Conservation (phyloP, 2,888 invertebrate genomes). For the Hedya salicella region DNA sequence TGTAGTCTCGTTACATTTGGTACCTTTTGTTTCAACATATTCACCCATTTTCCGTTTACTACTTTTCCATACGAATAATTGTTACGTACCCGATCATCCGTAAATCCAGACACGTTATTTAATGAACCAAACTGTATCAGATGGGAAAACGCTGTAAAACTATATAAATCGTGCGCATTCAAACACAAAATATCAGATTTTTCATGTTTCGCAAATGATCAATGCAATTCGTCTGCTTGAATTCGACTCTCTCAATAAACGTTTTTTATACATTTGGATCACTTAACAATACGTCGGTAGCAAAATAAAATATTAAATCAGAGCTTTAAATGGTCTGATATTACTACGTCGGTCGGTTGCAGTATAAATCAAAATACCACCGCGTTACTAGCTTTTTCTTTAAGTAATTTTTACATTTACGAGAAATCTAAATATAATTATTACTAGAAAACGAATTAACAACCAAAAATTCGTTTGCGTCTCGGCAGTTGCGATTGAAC, state of each 20-base stretch:
- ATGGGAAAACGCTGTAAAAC: conserved; percentile 25
- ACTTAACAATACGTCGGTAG: conserved; percentile 10
- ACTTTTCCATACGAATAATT: conserved; percentile 9
- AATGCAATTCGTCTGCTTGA: conserved; percentile 17
- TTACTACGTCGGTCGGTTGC: no score
- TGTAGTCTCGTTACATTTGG: background rate
- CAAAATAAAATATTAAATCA: background rate
- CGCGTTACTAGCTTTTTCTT: no score
- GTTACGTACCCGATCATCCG: conserved; percentile 21
- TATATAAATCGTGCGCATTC: conserved; percentile 16
- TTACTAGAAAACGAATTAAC: conserved; percentile 5
- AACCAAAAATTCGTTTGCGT: conserved; percentile 4
- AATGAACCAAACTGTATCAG: conserved; percentile 26
- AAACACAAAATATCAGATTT: conserved; percentile 23
- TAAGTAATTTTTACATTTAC: no score
- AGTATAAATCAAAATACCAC: no score
- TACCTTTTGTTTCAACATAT: conserved; percentile 6
- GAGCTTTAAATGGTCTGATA: no score
- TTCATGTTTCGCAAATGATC: conserved; percentile 27
- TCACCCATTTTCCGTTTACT: background rate
- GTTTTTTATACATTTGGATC: conserved; percentile 2
- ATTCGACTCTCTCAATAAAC: conserved; percentile 18
- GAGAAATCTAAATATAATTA: no score
- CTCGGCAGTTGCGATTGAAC: conserved; percentile 9
- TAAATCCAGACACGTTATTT: conserved; percentile 19